Conservation (phyloP, 2,888 invertebrate species). For the Villa cingulata region DNA sequence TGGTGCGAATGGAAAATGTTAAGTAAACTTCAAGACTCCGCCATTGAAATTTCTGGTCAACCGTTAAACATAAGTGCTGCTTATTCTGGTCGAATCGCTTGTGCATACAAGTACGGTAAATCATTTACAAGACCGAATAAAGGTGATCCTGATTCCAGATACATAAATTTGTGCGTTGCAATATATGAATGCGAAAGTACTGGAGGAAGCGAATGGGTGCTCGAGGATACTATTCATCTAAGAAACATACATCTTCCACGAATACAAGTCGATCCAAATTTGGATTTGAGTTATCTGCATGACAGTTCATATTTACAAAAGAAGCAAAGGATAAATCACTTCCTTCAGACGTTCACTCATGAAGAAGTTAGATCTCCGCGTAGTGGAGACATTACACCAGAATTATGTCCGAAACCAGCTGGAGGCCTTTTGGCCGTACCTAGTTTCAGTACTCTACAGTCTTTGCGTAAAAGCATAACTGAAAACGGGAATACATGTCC, state of each 20-base stretch:
- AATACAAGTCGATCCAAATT: conserved; percentile 66
- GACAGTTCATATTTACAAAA: conserved; percentile 68
- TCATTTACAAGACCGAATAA: conserved; percentile 73
- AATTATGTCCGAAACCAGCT: conserved; percentile 24
- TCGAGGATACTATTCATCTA: conserved; percentile 90
- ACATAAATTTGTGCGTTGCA: conserved; percentile 82
- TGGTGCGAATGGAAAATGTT: conserved; percentile 90
- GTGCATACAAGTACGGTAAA: conserved; percentile 89
- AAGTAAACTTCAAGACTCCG: conserved; percentile 50
- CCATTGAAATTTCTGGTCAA: conserved; percentile 64
- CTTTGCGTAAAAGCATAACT: conserved; percentile 72
- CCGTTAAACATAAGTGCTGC: conserved; percentile 91
- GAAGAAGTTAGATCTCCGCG: conserved; percentile 54
- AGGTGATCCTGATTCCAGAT: conserved; percentile 63
- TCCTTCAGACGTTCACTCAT: conserved; percentile 66
- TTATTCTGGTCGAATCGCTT: conserved; percentile 93
- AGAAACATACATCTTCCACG: conserved; percentile 80
- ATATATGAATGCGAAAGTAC: conserved; percentile 99
- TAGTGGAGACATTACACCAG: conserved; percentile 37
- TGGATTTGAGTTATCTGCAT: conserved; percentile 70
- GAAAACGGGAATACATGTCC: conserved; percentile 88
- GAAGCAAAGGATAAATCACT: conserved; percentile 67
- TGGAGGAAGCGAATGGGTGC: conserved; percentile 85
- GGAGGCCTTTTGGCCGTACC: conserved; percentile 62
- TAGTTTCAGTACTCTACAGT: conserved; percentile 80